Evolutionary conservation across 2,888 invertebrate species (phyloP), one percentile per base, ranked within the genome.

Genomic region (Scrobipalpa atriplicella): DNA sequence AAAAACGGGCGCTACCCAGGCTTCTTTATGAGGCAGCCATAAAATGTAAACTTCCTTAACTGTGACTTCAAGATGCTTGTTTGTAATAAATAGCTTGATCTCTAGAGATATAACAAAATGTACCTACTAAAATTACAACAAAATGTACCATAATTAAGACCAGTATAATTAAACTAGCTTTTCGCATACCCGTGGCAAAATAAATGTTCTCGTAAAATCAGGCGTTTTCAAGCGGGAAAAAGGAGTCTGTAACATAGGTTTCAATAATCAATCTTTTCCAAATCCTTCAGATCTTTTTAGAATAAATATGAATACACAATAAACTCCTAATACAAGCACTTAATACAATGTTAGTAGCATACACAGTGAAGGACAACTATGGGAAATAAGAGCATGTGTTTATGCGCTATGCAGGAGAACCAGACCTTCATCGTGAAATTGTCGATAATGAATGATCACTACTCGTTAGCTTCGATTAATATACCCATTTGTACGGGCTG

Each of bases 401-500:
- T 52, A 19, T 13, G 29, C 56, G 29, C 38, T 16, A 29, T 38
- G n/a, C 16, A 16, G 7, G n/a, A 16, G n/a, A 47, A 16, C 47
- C n/a, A n/a, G n/a, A n/a, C 47, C 47, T 16, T 8, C 5, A 47
- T 47, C 10, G 13, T 38, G 13, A 56, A 56, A 56, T 56, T 21
- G 21, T 38, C 38, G 36, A 13, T 58, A 38, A 13, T 29, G 9
- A 38, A 13, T 29, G 9, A 58, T 38, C 36, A 16, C 58, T 16
- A 58, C 1, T 38, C 58, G 36, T 58, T 58, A 58, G 58, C 58
- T n/a, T n/a, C 38, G 58, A 58, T 58, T 38, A 58, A 58, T 58
- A 29, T n/a, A 38, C 16, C 58, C 58, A n/a, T 58, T 58, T 58
- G 58, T 58, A 38, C n/a, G 8, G 36, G 58, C 58, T 58, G 58